A percentile compares a stretch with the other conserved stretches of the same genome.
These are phyloP conservation scores for Eilema sororculum DNA, from an alignment of 2,888 invertebrate genomes.

Conservation along the genomic window DNA sequence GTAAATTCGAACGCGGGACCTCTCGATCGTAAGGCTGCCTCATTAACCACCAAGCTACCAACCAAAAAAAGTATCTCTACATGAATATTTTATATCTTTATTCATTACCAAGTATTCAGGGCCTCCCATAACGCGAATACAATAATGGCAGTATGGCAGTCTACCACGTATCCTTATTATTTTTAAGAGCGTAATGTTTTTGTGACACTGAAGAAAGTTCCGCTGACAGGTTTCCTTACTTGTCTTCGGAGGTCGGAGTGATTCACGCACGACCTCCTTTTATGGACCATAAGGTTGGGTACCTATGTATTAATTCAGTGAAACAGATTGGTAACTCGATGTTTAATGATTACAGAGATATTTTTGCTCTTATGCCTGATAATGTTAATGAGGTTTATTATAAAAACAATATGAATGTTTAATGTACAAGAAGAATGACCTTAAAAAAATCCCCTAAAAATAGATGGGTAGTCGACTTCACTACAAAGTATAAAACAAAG, in stretches of 20 bases:
- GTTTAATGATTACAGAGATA: constrained; percentile 24
- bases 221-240: constrained; percentile 61
- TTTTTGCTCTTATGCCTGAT: constrained; percentile 5
- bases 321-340: constrained; percentile 29
- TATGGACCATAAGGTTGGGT: constrained; percentile 53
- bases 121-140: background rate
- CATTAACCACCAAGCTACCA: too few species aligned
- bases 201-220: constrained; percentile 54
- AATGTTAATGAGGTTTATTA: background rate
- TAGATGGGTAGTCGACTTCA: too few species aligned
- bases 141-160: background rate
- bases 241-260: constrained; percentile 52
- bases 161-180: background rate
- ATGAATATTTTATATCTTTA: too few species aligned
- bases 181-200: constrained; percentile 2
- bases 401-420: background rate
- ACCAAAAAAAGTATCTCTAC: too few species aligned
- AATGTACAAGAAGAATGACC: too few species aligned
- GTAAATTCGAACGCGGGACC: too few species aligned
- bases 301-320: constrained; percentile 30
- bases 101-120: background rate
- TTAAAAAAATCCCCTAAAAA: too few species aligned
- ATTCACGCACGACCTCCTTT: constrained; percentile 59
- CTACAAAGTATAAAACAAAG: too few species aligned
- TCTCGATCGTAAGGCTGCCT: too few species aligned